A percentile compares a stretch with the other conserved stretches of the same genome.
phyloP scores from a whole-genome alignment of 2,888 invertebrate species.

The Drosophila setosimentum region DNA sequence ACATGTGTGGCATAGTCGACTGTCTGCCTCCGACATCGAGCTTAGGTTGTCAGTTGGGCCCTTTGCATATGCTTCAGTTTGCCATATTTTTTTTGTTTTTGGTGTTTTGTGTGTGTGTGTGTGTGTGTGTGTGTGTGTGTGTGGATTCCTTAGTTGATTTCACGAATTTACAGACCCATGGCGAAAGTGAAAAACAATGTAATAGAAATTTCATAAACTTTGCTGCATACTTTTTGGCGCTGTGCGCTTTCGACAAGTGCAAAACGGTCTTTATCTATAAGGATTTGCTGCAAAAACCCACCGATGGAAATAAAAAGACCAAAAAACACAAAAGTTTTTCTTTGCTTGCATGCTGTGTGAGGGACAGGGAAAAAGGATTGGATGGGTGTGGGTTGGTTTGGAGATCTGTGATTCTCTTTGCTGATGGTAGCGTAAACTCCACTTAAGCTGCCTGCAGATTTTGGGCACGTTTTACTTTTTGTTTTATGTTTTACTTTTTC shows the following conservation, averaged over 20 bases:
- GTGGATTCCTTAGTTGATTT: constrained; percentile 52
- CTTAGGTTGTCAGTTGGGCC: constrained; percentile 57
- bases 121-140: background rate
- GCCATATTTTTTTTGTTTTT: constrained; percentile 3
- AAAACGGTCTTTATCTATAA: constrained; percentile 68
- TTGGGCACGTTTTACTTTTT: constrained; percentile 54
- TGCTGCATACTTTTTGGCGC: constrained; percentile 45
- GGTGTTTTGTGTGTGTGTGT: background rate
- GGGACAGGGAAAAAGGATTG: background rate
- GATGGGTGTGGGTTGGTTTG: background rate
- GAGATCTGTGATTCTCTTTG: constrained; percentile 21
- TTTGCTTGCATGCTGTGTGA: constrained; percentile 46
- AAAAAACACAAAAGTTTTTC: constrained; percentile 43
- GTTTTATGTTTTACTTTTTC: constrained; percentile 48
- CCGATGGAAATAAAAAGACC: constrained; percentile 29
- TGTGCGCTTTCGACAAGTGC: constrained; percentile 64
- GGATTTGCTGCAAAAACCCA: constrained; percentile 54
- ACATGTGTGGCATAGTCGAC: constrained; percentile 17
- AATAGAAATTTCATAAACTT: constrained; percentile 74
- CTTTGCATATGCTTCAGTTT: constrained; percentile 57
- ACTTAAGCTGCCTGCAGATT: constrained; percentile 72
- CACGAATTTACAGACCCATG: constrained; percentile 54
- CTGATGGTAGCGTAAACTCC: constrained; percentile 61
- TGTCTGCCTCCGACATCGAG: constrained; percentile 13
- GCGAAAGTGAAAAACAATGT: constrained; percentile 71